phyloP scores from a whole-genome alignment of 2,797 vertebrate genomes.

The Typhlichthys subterraneus region DNA sequence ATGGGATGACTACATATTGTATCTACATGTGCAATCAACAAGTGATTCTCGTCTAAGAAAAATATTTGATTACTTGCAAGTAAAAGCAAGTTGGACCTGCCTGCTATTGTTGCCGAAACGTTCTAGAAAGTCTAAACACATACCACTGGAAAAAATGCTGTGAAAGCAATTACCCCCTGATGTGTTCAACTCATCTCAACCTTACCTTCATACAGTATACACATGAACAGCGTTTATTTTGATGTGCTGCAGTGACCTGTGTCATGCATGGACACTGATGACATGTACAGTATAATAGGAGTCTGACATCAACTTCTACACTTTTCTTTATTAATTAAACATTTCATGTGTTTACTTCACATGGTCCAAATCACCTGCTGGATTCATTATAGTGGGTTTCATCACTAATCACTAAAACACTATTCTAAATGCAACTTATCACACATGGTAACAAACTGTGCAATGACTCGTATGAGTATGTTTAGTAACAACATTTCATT shows the following conservation, averaged over 20 bases:
- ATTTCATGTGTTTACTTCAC: slow-evolving; percentile 10
- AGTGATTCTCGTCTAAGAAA: no score
- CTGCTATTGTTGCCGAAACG: slow-evolving; percentile 11
- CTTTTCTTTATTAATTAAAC: no score
- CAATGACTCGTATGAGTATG: slow-evolving; percentile 15
- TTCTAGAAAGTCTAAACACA: slow-evolving; percentile 35
- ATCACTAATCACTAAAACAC: neutral
- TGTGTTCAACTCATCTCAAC: slow-evolving; percentile 14
- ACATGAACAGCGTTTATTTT: slow-evolving; percentile 8
- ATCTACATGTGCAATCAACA: no score
- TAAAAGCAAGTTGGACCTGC: slow-evolving; percentile 6
- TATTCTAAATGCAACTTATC: no score
- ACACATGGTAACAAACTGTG: neutral
- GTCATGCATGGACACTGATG: slow-evolving; percentile 31
- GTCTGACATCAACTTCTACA: slow-evolving; percentile 22
- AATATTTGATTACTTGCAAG: slow-evolving; percentile 1
- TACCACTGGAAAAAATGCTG: slow-evolving; percentile 12
- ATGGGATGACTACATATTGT: no score
- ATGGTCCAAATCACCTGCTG: slow-evolving; percentile 9
- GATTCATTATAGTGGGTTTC: slow-evolving; percentile 18
- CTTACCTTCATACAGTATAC: slow-evolving; percentile 1
- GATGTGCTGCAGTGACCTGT: slow-evolving; percentile 1
- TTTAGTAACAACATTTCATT: slow-evolving; percentile 6
- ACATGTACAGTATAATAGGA: slow-evolving; percentile 31
- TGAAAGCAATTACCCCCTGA: slow-evolving; percentile 30